Conservation (phyloP, 1,140 invertebrate species). For the Drosophila ercepeae region DNA sequence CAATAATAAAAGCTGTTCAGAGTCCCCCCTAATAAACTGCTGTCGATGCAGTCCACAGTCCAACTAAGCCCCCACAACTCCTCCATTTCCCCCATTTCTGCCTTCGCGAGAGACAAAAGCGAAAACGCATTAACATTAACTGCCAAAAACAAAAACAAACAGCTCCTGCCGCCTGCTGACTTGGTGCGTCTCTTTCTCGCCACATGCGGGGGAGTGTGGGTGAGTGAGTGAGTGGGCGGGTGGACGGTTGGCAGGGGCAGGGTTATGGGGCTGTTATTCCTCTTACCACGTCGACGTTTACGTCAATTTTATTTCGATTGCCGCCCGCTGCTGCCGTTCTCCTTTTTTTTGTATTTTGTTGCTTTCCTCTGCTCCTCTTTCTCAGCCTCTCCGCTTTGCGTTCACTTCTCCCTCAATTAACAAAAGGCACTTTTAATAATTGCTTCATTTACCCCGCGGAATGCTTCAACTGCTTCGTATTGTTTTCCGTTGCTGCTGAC, state of each 20-base stretch:
- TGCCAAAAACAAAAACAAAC: conserved; percentile 72
- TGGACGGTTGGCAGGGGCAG: conserved; percentile 4
- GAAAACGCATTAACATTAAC: conserved; percentile 74
- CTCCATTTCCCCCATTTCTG: conserved; percentile 2
- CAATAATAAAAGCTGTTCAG: conserved; percentile 58
- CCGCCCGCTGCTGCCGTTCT: conserved; percentile 24
- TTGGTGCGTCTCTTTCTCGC: no score
- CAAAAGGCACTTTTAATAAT: conserved; percentile 80
- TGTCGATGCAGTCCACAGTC: conserved; percentile 43
- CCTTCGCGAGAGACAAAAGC: conserved; percentile 47
- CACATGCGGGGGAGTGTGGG: conserved; percentile 15
- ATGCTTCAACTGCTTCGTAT: conserved; percentile 12
- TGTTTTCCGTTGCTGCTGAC: neutral
- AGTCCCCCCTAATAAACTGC: conserved; percentile 53
- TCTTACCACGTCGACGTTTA: conserved; percentile 72
- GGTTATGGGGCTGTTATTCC: conserved; percentile 27
- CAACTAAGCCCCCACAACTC: neutral
- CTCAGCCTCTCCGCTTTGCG: conserved; percentile 3
- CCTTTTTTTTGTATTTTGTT: conserved; percentile 11
- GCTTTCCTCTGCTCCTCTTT: conserved; percentile 23
- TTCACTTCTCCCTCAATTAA: conserved; percentile 61
- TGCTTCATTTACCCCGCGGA: conserved; percentile 64
- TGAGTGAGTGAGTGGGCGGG: conserved; percentile 26
- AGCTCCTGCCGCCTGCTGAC: conserved; percentile 17
- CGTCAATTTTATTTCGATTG: conserved; percentile 72